phyloP scores from a whole-genome alignment of 2,888 invertebrate genomes.

The Lydus trimaculatus region DNA sequence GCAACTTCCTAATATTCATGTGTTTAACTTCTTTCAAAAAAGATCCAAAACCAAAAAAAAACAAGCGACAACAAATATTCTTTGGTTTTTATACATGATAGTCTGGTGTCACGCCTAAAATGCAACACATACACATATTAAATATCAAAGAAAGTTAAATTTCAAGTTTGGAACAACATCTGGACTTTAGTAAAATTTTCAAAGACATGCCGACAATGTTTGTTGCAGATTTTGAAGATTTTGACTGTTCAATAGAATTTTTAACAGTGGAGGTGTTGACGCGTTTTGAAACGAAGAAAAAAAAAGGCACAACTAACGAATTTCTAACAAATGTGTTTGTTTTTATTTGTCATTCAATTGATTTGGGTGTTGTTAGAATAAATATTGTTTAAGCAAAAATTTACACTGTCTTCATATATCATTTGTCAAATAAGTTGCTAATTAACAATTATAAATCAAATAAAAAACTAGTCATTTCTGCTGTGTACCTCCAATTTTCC shows the following conservation, averaged over 20 bases:
- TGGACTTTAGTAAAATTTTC: conserved; percentile 19
- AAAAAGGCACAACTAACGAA: background rate
- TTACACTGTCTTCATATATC: background rate
- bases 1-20: conserved; percentile 34
- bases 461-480: conserved; percentile 7
- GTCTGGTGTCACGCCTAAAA: conserved; percentile 41
- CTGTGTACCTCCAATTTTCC: conserved; percentile 52
- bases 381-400: background rate
- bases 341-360: background rate
- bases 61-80: conserved; percentile 16
- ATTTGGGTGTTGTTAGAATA: background rate
- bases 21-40: conserved; percentile 11
- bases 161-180: conserved; percentile 18
- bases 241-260: conserved; percentile 8
- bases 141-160: conserved; percentile 31
- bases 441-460: background rate
- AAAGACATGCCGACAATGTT: conserved; percentile 23
- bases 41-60: background rate
- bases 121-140: conserved; percentile 27
- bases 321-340: background rate
- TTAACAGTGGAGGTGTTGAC: conserved; percentile 38
- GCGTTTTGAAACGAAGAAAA: conserved; percentile 21
- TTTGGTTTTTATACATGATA: conserved; percentile 38
- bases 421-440: background rate
- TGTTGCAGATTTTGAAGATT: conserved; percentile 23